Percentiles rank a stretch among this genome's conserved stretches.
Conservation (phyloP, 2,113 vertebrate species). For the Rhinopomastus cyanomelas region DNA sequence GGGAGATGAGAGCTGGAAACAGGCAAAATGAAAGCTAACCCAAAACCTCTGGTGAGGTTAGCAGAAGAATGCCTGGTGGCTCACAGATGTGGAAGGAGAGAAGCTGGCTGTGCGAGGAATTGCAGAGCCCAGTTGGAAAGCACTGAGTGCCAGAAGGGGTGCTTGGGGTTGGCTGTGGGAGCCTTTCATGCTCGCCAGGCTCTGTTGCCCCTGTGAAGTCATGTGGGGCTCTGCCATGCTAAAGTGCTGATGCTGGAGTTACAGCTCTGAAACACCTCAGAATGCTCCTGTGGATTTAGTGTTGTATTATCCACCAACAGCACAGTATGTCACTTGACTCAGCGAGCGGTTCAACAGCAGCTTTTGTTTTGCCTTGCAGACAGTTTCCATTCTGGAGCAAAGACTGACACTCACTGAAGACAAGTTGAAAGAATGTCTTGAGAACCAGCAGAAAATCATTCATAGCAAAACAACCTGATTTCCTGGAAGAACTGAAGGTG, state of each 20-base stretch:
- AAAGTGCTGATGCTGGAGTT: background rate
- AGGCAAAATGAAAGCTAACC: background rate
- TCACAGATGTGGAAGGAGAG: background rate
- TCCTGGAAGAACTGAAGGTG: background rate
- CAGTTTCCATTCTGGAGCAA: conserved; percentile 86
- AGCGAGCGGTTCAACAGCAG: background rate
- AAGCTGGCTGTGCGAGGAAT: background rate
- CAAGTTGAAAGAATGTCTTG: conserved; percentile 93
- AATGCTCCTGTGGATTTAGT: background rate
- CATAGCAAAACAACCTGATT: conserved; percentile 70
- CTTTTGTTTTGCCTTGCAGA: conserved; percentile 68
- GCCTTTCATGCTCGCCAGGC: background rate
- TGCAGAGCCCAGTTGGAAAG: background rate
- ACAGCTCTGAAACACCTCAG: background rate
- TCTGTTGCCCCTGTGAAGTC: background rate
- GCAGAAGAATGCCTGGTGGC: background rate
- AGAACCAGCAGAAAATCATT: conserved; percentile 87
- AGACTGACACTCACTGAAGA: conserved; percentile 92
- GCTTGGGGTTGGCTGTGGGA: background rate
- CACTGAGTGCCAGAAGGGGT: fast-evolving
- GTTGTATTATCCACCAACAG: background rate
- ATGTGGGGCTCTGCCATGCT: background rate
- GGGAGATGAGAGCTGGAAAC: background rate
- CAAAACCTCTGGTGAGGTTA: background rate
- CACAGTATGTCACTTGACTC: background rate